These are phyloP conservation scores for Mionectes macconnelli DNA, from an alignment of 2,113 vertebrate species.

Conservation along the genomic window DNA sequence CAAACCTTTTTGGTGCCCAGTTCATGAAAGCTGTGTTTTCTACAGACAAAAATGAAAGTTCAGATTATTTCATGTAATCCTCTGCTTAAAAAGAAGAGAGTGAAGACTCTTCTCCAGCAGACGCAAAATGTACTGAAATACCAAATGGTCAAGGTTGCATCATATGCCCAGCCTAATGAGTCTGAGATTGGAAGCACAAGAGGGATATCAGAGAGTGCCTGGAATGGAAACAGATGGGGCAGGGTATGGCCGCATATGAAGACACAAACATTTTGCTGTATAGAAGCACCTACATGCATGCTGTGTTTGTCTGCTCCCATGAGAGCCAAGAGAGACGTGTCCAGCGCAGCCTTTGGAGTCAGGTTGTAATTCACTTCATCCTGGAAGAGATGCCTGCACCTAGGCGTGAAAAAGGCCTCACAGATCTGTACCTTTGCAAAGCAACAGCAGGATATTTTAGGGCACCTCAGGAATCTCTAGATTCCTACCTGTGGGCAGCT, in stretches of 20 bases:
- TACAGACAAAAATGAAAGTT: not conserved
- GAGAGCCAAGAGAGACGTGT: not conserved
- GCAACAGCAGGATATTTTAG: not conserved
- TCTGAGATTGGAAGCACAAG: not conserved
- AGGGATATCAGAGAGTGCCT: not conserved
- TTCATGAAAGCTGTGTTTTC: not conserved
- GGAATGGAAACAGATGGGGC: not conserved
- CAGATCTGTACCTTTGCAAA: not conserved
- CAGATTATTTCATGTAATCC: not conserved
- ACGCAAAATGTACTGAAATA: not conserved
- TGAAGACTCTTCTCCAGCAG: not conserved
- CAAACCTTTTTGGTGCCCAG: not conserved
- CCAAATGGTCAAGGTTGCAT: not conserved
- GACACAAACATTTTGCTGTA: not conserved
- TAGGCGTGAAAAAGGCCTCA: not conserved
- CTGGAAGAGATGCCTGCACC: not conserved
- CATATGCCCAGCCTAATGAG: not conserved
- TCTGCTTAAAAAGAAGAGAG: not conserved
- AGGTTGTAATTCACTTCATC: not conserved
- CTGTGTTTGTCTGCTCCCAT: not conserved
- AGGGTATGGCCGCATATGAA: not conserved
- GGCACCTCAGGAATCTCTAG: not conserved
- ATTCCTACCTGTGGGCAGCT: not conserved
- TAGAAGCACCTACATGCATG: not conserved
- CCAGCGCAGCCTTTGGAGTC: not conserved